Evolutionary conservation across 2,797 vertebrate genomes (phyloP), one percentile per base, ranked within the genome.

Genomic region (Halcyon chelicuti): DNA sequence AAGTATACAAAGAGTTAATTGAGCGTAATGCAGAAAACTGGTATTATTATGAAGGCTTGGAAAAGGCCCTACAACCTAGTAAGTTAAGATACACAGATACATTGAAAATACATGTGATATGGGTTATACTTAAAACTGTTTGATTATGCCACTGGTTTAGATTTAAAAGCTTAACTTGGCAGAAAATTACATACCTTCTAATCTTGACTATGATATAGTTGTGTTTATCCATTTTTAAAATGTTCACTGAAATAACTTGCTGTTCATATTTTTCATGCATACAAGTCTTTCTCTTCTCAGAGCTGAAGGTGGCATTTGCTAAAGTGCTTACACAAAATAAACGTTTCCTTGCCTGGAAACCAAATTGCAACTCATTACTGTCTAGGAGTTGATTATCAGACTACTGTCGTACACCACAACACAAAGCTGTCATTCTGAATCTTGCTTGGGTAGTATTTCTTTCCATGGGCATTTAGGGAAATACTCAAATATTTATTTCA

Each of bases 21-120:
- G 97, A 98, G 79, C 96, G 98, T 28, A 98, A 98, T 95, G 98
- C 98, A 91, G 98, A 98, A 92, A 98, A 98, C 94, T 98, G 98
- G 98, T 96, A 89, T 97, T 98, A 98, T 61, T 98, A 98, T 86
- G 98, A 98, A 98, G 97, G 98, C 78, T 93, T 98, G 93, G 98
- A 98, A 93, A 98, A 97, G 95, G 97, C 98, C 62, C 94, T 98
- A 10, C 97, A 98, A 86, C 98, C 98, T 96, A 95, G 98, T 98
- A 98, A 97, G 98, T 97, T 51, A 80, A 86, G 42, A 86, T 72
- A 60, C 37, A 11, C 3, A 22, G 33, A 51, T 42, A 12, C 1
- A 19, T 10, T 83, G 68, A 51, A 88, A 87, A 67, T 74, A 49
- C 0, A 0, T 47, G 12, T 71, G 7, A 23, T 63, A 14, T 1